These are phyloP conservation scores for Habroteleia sp. DNA, from an alignment of 2,888 invertebrate species.

Conservation along the genomic window DNA sequence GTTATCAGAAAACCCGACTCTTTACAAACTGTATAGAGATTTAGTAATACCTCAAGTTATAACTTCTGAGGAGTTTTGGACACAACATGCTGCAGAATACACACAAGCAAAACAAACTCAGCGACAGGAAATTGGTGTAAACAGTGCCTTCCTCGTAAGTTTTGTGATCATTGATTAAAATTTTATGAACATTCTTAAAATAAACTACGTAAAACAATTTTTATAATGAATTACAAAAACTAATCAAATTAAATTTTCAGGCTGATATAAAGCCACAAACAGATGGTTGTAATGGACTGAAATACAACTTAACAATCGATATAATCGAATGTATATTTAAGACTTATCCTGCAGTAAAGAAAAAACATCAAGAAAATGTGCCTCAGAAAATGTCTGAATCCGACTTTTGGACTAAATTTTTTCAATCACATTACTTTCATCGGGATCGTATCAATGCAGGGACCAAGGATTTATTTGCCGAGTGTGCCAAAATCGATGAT, in stretches of 20 bases:
- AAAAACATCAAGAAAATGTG: slow-evolving; percentile 97
- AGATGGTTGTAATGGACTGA: slow-evolving; percentile 97
- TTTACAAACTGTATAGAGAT: slow-evolving; percentile 97
- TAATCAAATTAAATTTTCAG: slow-evolving; percentile 82
- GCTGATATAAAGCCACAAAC: slow-evolving; percentile 98
- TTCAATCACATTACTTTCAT: slow-evolving; percentile 99
- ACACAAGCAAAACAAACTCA: slow-evolving; percentile 87
- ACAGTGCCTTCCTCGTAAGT: slow-evolving; percentile 84
- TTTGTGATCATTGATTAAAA: no score
- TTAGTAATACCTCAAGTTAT: slow-evolving; percentile 98
- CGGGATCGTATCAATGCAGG: slow-evolving; percentile 94
- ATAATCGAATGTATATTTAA: slow-evolving; percentile 99
- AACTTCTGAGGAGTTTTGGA: slow-evolving; percentile 99
- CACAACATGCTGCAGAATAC: slow-evolving; percentile 90
- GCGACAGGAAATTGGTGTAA: slow-evolving; percentile 92
- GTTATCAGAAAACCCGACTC: slow-evolving; percentile 92
- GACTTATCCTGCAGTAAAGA: slow-evolving; percentile 98
- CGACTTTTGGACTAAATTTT: slow-evolving; percentile 99
- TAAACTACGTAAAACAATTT: no score
- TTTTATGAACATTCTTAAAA: no score
- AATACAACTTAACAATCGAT: slow-evolving; percentile 98
- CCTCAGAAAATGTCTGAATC: slow-evolving; percentile 96
- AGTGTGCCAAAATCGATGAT: slow-evolving; percentile 98
- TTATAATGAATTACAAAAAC: no score
- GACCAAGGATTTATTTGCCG: slow-evolving; percentile 97